These are phyloP conservation scores for Percopsis transmontana DNA, from an alignment of 2,113 vertebrate species.

Conservation along the genomic window DNA sequence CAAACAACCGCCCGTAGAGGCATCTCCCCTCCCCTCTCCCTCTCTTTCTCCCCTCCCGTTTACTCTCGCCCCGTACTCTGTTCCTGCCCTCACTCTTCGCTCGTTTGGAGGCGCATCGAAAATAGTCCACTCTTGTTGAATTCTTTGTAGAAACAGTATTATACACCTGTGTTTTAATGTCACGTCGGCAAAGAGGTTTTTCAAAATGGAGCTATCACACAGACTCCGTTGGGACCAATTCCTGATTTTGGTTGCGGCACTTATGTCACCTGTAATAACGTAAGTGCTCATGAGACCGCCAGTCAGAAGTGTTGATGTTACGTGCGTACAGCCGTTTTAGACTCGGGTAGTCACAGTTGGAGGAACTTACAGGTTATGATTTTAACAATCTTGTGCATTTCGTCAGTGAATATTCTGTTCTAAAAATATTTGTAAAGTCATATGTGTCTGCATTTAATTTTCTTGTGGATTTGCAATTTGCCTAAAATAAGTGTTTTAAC, in stretches of 20 bases:
- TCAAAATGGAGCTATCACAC: slow-evolving; percentile 78
- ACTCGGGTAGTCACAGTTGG: slow-evolving; percentile 11
- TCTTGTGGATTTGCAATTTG: slow-evolving; percentile 16
- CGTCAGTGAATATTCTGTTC: slow-evolving; percentile 22
- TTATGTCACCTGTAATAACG: slow-evolving; percentile 83
- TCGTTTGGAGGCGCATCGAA: slow-evolving; percentile 71
- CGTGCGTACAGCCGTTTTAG: slow-evolving; percentile 19
- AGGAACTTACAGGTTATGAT: slow-evolving; percentile 15
- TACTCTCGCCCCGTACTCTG: slow-evolving; percentile 71
- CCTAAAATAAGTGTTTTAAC: slow-evolving; percentile 19
- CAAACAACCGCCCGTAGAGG: slow-evolving; percentile 73
- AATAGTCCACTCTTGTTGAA: slow-evolving; percentile 59
- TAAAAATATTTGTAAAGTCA: neutral
- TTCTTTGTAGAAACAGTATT: slow-evolving; percentile 51
- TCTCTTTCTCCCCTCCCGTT: slow-evolving; percentile 51
- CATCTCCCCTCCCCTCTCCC: slow-evolving; percentile 74
- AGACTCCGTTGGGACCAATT: slow-evolving; percentile 78
- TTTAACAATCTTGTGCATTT: slow-evolving; percentile 14
- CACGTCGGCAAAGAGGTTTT: slow-evolving; percentile 73
- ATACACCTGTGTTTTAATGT: slow-evolving; percentile 78
- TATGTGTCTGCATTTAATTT: neutral
- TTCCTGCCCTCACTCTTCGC: slow-evolving; percentile 72
- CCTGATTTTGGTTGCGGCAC: slow-evolving; percentile 78
- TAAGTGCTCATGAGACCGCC: slow-evolving; percentile 74
- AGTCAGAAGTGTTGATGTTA: slow-evolving; percentile 30